Percentiles rank a stretch among this genome's conserved stretches.
phyloP scores from a whole-genome alignment of 1,140 invertebrate species.

The Drosophila sturtevanti region DNA sequence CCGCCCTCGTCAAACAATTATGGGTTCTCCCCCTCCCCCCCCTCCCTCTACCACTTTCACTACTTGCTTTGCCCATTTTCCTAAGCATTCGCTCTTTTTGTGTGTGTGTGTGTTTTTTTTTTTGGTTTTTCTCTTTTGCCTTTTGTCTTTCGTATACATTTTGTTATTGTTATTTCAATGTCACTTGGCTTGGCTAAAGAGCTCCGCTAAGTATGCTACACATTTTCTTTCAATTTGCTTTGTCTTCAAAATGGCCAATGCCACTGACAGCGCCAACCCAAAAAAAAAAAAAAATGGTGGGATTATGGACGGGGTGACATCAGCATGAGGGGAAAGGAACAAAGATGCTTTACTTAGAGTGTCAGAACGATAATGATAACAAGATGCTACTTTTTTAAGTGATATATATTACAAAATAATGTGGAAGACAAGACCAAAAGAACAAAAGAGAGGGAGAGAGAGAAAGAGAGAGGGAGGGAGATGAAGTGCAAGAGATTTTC shows the following conservation, averaged over 20 bases:
- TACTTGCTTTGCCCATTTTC: conserved; percentile 32
- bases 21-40: neutral
- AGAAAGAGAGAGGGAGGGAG: neutral
- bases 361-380: conserved; percentile 8
- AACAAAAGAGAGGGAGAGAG: neutral
- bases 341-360: neutral
- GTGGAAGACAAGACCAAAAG: neutral
- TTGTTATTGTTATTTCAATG: conserved; percentile 68
- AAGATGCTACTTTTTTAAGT: conserved; percentile 7
- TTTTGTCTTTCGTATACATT: neutral
- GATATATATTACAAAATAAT: conserved; percentile 5
- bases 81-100: neutral
- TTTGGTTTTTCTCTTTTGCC: neutral
- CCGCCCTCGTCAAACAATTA: neutral
- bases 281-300: too few relatives aligned
- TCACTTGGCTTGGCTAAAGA: conserved; percentile 47
- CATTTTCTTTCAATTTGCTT: conserved; percentile 50
- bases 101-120: too few relatives aligned
- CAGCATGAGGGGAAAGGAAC: neutral
- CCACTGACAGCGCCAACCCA: neutral
- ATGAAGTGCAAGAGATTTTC: neutral
- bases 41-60: neutral
- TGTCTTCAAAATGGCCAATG: conserved; percentile 12
- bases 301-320: too few relatives aligned
- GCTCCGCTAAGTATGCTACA: conserved; percentile 70